Conservation (phyloP, 2,113 vertebrate genomes). For the Apodemus speciosus region DNA sequence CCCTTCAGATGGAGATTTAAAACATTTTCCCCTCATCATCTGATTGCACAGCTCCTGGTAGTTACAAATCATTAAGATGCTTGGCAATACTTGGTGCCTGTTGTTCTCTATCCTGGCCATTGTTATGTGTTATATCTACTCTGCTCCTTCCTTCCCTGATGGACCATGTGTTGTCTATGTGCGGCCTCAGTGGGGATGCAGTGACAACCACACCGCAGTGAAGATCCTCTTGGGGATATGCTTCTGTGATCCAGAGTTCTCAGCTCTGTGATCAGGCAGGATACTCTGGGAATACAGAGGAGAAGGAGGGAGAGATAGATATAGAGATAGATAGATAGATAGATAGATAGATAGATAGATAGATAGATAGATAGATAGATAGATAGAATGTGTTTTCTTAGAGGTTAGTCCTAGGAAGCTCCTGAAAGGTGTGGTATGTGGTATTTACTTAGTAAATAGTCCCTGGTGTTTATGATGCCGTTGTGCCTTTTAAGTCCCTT, state of each 20-base stretch:
- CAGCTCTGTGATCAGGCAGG: background rate
- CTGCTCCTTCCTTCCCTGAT: no score
- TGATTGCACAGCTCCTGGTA: background rate
- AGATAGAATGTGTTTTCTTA: background rate
- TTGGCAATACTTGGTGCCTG: background rate
- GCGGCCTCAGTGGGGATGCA: background rate
- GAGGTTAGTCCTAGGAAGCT: background rate
- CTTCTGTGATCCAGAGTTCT: background rate
- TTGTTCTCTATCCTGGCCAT: background rate
- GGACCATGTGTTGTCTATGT: background rate
- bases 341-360: no score
- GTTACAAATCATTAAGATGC: background rate
- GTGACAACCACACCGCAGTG: background rate
- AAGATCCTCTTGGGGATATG: background rate
- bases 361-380: no score
- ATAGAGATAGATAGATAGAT: background rate
- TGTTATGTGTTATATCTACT: background rate
- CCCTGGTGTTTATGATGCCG: background rate
- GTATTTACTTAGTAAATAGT: constrained; percentile 17
- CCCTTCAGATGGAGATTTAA: background rate
- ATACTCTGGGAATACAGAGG: background rate
- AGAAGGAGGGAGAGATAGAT: background rate
- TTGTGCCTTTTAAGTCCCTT: background rate
- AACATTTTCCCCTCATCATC: background rate
- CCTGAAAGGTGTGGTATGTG: background rate